A percentile compares a stretch with the other conserved stretches of the same genome.
phyloP scores from a whole-genome alignment of 2,797 vertebrate genomes.

The Discoglossus pictus region DNA sequence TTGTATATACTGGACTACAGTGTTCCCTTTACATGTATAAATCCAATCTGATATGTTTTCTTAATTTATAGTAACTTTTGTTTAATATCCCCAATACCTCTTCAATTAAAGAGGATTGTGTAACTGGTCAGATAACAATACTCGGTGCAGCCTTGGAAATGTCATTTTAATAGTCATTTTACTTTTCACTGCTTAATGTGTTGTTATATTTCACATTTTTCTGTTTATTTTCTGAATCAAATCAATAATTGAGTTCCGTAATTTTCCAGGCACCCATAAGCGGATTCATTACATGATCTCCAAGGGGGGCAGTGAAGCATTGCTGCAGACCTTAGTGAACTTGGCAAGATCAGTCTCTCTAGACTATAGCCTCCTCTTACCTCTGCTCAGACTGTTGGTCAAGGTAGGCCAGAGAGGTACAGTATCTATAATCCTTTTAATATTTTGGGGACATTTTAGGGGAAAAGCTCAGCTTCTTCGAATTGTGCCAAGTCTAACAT shows the following conservation, averaged over 20 bases:
- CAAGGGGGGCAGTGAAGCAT: conserved; percentile 86
- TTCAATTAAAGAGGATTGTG: too few species aligned
- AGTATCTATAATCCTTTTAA: conserved; percentile 16
- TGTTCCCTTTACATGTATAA: too few species aligned
- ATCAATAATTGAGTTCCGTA: background rate
- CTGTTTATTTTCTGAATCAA: background rate
- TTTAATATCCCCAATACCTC: too few species aligned
- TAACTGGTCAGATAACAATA: too few species aligned
- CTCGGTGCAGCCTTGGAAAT: too few species aligned
- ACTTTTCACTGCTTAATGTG: too few species aligned
- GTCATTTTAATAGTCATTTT: too few species aligned
- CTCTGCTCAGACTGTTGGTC: conserved; percentile 81
- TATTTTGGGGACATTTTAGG: background rate
- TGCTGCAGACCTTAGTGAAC: conserved; percentile 76
- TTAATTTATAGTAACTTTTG: too few species aligned
- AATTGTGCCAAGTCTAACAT: too few species aligned
- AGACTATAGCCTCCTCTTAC: conserved; percentile 74
- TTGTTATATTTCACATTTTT: background rate
- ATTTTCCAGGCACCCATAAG: conserved; percentile 76
- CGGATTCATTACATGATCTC: conserved; percentile 84
- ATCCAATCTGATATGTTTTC: too few species aligned
- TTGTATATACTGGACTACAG: too few species aligned
- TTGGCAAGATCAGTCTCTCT: conserved; percentile 55
- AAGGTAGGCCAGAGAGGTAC: conserved; percentile 89
- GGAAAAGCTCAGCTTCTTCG: too few species aligned